A percentile compares a stretch with the other conserved stretches of the same genome.
Conservation (phyloP, 2,113 vertebrate species). For the Eubucco bourcierii region DNA sequence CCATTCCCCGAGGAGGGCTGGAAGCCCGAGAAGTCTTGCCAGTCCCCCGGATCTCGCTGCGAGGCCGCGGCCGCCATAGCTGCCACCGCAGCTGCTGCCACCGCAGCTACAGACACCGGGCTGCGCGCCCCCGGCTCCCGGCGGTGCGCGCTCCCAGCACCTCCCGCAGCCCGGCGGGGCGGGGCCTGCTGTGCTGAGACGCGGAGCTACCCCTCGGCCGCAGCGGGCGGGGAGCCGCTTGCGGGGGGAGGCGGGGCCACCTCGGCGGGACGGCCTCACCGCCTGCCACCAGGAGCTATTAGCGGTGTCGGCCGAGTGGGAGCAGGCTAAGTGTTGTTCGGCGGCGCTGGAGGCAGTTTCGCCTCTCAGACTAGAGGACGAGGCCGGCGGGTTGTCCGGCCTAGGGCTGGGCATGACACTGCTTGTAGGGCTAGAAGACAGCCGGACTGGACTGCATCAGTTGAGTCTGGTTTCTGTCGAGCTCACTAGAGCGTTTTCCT, state of each 20-base stretch:
- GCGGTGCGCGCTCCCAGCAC: background rate
- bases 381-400: no score
- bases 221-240: background rate
- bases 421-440: background rate
- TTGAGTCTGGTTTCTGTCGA: background rate
- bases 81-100: conserved; percentile 43
- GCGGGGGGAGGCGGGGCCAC: background rate
- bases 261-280: background rate
- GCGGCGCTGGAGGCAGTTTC: no score
- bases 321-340: background rate
- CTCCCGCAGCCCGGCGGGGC: background rate
- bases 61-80: conserved; percentile 90
- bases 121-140: background rate
- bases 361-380: background rate
- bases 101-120: background rate
- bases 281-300: no score
- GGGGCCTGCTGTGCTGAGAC: background rate
- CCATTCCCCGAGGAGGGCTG: conserved; percentile 75
- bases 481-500: background rate
- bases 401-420: background rate
- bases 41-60: conserved; percentile 88
- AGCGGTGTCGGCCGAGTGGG: no score
- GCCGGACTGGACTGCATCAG: accelerated
- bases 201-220: background rate
- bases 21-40: conserved; percentile 98